A percentile compares a stretch with the other conserved stretches of the same genome.
Conservation (phyloP, 2,113 vertebrate species). For the Antidorcas marsupialis region DNA sequence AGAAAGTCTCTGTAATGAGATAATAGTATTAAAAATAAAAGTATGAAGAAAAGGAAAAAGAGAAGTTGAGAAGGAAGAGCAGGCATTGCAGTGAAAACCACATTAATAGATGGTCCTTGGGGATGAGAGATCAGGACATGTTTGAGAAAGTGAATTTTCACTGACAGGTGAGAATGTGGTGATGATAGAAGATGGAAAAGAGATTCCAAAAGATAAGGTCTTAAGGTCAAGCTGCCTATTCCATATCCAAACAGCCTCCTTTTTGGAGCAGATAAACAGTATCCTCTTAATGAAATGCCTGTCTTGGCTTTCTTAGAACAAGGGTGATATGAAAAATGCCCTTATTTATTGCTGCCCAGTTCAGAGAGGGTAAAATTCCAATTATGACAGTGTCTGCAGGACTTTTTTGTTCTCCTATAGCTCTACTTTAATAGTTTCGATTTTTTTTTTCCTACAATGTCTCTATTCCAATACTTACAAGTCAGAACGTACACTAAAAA, state of each 20-base stretch:
- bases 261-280: not conserved
- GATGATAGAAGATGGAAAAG: not conserved
- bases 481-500: constrained; percentile 41
- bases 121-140: not conserved
- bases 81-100: not conserved
- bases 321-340: not conserved
- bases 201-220: not conserved
- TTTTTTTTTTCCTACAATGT: constrained; percentile 5
- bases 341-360: not conserved
- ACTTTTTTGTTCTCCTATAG: not conserved
- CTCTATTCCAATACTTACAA: constrained; percentile 47
- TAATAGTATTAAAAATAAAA: not conserved
- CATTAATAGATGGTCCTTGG: not conserved
- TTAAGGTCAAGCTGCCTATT: not conserved
- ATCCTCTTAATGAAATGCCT: not conserved
- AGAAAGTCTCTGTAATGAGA: not conserved
- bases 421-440: not conserved
- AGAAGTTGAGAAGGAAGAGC: not conserved
- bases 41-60: not conserved
- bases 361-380: not conserved
- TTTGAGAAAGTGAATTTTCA: not conserved
- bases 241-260: not conserved
- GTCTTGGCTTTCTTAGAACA: not conserved
- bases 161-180: not conserved
- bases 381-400: not conserved